Conservation (phyloP, 2,888 invertebrate species). For the Lucinisca nassula region DNA sequence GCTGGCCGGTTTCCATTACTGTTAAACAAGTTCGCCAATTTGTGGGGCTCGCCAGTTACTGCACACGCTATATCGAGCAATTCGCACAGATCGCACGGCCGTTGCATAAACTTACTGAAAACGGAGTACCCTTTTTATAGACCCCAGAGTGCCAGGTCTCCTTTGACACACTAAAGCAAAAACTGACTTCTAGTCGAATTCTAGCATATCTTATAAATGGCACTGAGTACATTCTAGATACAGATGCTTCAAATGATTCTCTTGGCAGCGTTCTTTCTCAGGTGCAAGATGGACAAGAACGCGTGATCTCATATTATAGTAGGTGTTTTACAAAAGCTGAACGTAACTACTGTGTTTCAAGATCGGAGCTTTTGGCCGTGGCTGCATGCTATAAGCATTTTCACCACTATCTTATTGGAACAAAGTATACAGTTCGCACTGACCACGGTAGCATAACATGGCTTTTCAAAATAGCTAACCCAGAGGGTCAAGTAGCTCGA, state of each 20-base stretch:
- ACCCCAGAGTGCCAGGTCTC: slow-evolving; percentile 11
- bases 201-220: neutral
- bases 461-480: neutral
- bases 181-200: neutral
- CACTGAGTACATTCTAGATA: slow-evolving; percentile 22
- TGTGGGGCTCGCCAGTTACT: slow-evolving; percentile 63
- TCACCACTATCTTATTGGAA: slow-evolving; percentile 4
- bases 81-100: slow-evolving; percentile 68
- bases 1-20: slow-evolving; percentile 52
- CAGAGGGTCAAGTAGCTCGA: neutral
- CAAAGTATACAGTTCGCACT: neutral
- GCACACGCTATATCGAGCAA: slow-evolving; percentile 59
- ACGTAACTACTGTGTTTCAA: slow-evolving; percentile 44
- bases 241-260: slow-evolving; percentile 33
- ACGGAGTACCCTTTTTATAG: slow-evolving; percentile 38
- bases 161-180: neutral
- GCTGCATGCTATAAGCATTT: slow-evolving; percentile 47
- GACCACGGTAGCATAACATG: neutral
- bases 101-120: slow-evolving; percentile 50
- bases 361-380: slow-evolving; percentile 57
- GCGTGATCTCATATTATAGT: slow-evolving; percentile 51
- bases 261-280: slow-evolving; percentile 48
- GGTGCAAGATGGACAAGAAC: slow-evolving; percentile 38
- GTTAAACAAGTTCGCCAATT: slow-evolving; percentile 60
- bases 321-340: slow-evolving; percentile 38